Base-by-base conservation (phyloP, 2,797 vertebrate genomes). In the Taeniopygia guttata region DNA sequence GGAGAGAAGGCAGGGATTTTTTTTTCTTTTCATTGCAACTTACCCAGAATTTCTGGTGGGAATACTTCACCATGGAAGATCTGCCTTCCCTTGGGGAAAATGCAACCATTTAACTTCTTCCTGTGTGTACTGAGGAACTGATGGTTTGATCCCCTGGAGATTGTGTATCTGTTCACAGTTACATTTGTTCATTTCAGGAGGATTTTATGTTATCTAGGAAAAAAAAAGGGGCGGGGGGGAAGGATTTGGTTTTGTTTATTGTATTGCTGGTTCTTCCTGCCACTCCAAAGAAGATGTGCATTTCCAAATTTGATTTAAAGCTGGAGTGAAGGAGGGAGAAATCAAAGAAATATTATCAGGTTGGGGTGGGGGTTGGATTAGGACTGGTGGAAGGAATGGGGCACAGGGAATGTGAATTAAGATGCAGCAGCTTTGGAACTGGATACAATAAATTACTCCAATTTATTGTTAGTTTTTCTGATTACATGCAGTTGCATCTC, bases 171-270 rank as follows among this genome's bases (percentile, higher is more conserved):
- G 73, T 75, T 94, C 92, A 78, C 60, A 40, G 74, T 77, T 87
- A 69, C 73, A 64, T 83, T 94, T 89, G 74, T 77, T 94, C 82
- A 76, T 94, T 96, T 94, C 64, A 81, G 64, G 66, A 92, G 59
- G 36, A 76, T 70, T 91, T 38, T 82, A 42, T 81, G 20, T 90
- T 96, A 59, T n/a, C 58, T 74, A 36, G 66, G 36, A 45, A 72
- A 69, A 79, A 78, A 67, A n/a, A n/a, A n/a, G n/a, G n/a, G n/a
- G n/a, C 3, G 0, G 1, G 4, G 7, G 3, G 7, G 7, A 25
- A 54, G 19, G 13, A 67, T 96, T 82, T 89, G 38, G n/a, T 45
- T 87, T 81, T 52, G 48, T 90, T 92, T 89, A 73, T 80, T 42
- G 30, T 63, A 7, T 38, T 45, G 32, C 48, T 8, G 8, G 19